Conservation (phyloP, 2,888 invertebrate species). For the Rapana venosa region DNA sequence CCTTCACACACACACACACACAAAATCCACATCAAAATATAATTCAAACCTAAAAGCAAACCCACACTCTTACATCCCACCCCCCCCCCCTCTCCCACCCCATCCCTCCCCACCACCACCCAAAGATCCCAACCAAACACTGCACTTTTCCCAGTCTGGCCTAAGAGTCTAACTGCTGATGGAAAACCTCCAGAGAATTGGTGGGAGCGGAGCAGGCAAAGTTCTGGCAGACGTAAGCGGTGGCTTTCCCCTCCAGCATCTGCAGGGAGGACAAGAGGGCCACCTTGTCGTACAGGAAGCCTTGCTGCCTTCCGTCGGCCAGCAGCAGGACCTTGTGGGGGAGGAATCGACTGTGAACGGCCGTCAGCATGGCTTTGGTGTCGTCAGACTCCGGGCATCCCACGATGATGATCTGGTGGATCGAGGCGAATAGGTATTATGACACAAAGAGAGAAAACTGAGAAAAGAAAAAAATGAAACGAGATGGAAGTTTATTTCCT, state of each 20-base stretch:
- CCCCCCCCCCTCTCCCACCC: too few relatives aligned
- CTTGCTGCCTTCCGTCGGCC: constrained; percentile 79
- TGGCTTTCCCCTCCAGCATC: constrained; percentile 83
- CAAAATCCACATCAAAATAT: too few relatives aligned
- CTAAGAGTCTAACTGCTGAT: constrained; percentile 41
- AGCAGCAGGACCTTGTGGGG: constrained; percentile 85
- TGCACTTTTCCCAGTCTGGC: not conserved
- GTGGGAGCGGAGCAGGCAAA: constrained; percentile 88
- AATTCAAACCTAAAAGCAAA: too few relatives aligned
- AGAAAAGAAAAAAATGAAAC: too few relatives aligned
- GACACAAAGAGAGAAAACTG: too few relatives aligned
- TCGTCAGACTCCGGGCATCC: constrained; percentile 84
- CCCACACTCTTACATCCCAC: too few relatives aligned
- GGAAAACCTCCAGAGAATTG: constrained; percentile 79
- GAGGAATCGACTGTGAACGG: constrained; percentile 83
- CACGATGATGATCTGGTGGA: constrained; percentile 78
- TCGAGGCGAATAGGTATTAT: not conserved
- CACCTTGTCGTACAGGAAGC: constrained; percentile 78
- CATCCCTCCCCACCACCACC: too few relatives aligned
- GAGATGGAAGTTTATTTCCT: too few relatives aligned
- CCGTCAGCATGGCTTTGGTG: constrained; percentile 84
- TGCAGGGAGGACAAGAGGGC: constrained; percentile 73
- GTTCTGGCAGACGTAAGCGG: constrained; percentile 89
- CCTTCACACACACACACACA: too few relatives aligned
- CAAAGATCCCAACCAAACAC: too few relatives aligned